Conservation (phyloP, 2,888 invertebrate species). For the Nomada ferruginata region DNA sequence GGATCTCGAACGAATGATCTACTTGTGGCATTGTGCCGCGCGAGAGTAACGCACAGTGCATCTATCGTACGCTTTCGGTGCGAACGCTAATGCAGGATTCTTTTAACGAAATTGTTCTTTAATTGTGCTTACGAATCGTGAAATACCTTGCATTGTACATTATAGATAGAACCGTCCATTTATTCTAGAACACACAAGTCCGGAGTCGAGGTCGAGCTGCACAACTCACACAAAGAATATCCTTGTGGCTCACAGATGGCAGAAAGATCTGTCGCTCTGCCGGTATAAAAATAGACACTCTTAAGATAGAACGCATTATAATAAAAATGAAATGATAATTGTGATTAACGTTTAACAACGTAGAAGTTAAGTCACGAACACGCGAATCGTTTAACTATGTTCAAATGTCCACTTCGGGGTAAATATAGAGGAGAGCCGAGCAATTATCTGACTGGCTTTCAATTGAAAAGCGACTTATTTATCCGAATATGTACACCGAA, state of each 20-base stretch:
- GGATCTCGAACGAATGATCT: conserved; percentile 28
- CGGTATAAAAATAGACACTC: conserved; percentile 69
- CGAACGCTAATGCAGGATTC: neutral
- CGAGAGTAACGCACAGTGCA: neutral
- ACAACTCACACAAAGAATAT: conserved; percentile 51
- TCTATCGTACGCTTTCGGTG: neutral
- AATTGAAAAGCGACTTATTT: neutral
- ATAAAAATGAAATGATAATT: conserved; percentile 49
- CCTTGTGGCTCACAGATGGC: conserved; percentile 68
- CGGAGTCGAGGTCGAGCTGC: conserved; percentile 66
- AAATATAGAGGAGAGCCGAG: neutral
- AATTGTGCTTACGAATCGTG: neutral
- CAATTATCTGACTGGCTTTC: neutral
- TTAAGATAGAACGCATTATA: conserved; percentile 60
- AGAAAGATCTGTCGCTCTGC: conserved; percentile 57
- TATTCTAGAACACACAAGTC: conserved; percentile 73
- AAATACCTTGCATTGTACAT: conserved; percentile 65
- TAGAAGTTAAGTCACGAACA: neutral
- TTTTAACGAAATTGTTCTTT: neutral
- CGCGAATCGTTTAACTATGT: neutral
- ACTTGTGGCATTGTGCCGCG: conserved; percentile 33
- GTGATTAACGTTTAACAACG: conserved; percentile 7
- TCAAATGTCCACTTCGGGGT: neutral
- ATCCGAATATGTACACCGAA: neutral
- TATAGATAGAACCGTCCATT: conserved; percentile 66